Percentiles rank a stretch among this genome's conserved stretches.
These are phyloP conservation scores for Hypomesus transpacificus DNA, from an alignment of 2,113 vertebrate species.

Conservation along the genomic window DNA sequence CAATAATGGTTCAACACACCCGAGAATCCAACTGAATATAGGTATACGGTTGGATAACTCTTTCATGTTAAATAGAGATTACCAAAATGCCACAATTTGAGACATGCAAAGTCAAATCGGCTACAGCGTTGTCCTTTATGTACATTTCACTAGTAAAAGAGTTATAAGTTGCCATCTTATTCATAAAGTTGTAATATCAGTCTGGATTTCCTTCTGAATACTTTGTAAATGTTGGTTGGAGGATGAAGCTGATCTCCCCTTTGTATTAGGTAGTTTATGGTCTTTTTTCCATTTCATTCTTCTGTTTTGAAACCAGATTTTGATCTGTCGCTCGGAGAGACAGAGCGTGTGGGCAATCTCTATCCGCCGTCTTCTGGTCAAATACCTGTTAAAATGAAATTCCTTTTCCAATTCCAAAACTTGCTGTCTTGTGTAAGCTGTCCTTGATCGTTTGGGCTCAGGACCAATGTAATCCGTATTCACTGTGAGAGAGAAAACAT, in stretches of 20 bases:
- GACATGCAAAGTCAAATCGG: conserved; percentile 81
- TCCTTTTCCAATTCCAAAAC: conserved; percentile 13
- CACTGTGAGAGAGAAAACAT: conserved; percentile 70
- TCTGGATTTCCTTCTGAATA: conserved; percentile 90
- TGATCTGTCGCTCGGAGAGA: conserved; percentile 11
- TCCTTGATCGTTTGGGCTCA: conserved; percentile 78
- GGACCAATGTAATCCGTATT: conserved; percentile 75
- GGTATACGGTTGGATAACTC: neutral
- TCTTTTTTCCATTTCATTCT: conserved; percentile 15
- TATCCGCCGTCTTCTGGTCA: conserved; percentile 3
- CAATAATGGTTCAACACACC: conserved; percentile 51
- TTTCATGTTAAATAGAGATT: conserved; percentile 57
- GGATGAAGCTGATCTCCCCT: conserved; percentile 87
- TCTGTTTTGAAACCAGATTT: conserved; percentile 12
- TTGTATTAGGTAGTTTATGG: conserved; percentile 85
- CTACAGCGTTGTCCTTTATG: conserved; percentile 72
- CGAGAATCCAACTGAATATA: conserved; percentile 34
- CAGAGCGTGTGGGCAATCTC: conserved; percentile 9
- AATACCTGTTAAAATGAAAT: conserved; percentile 10
- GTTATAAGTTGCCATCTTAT: conserved; percentile 58
- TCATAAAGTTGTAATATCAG: conserved; percentile 96
- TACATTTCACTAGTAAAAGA: conserved; percentile 75
- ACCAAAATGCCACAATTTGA: conserved; percentile 58
- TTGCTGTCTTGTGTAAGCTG: conserved; percentile 79
- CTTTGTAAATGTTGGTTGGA: conserved; percentile 86